Conservation (phyloP, 2,113 vertebrate genomes). For the Hydrochoerus hydrochaeris region DNA sequence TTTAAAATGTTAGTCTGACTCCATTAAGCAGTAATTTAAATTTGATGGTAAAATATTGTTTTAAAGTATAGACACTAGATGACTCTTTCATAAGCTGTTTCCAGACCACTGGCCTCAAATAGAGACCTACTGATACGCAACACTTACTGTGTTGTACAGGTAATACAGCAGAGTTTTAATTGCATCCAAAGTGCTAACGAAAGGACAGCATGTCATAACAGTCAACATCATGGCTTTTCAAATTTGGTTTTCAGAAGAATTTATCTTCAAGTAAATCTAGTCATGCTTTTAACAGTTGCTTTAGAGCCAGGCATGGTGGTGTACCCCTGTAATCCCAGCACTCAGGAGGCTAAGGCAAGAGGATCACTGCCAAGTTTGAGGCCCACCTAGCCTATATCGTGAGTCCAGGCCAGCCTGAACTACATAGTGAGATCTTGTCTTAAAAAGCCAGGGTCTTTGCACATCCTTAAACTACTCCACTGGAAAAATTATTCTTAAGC, state of each 20-base stretch:
- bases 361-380: neutral
- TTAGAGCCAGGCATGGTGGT: neutral
- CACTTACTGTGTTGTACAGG: slow-evolving; percentile 84
- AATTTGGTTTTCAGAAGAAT: slow-evolving; percentile 56
- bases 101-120: slow-evolving; percentile 53
- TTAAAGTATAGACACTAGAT: neutral
- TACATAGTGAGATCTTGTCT: neutral
- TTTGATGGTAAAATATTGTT: neutral
- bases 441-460: neutral
- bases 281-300: slow-evolving; percentile 61
- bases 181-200: slow-evolving; percentile 72
- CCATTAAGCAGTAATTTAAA: slow-evolving; percentile 50
- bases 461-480: slow-evolving; percentile 25
- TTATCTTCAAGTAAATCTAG: slow-evolving; percentile 62
- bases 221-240: slow-evolving; percentile 61
- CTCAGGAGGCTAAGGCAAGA: neutral
- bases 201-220: slow-evolving; percentile 38
- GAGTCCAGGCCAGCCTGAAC: neutral
- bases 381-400: neutral
- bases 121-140: slow-evolving; percentile 60
- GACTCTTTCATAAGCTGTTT: slow-evolving; percentile 41
- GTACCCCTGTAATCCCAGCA: neutral
- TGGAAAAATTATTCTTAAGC: slow-evolving; percentile 11
- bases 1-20: slow-evolving; percentile 3
- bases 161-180: slow-evolving; percentile 70